phyloP scores from a whole-genome alignment of 2,113 vertebrate species.

The Orthochromis indermauri region DNA sequence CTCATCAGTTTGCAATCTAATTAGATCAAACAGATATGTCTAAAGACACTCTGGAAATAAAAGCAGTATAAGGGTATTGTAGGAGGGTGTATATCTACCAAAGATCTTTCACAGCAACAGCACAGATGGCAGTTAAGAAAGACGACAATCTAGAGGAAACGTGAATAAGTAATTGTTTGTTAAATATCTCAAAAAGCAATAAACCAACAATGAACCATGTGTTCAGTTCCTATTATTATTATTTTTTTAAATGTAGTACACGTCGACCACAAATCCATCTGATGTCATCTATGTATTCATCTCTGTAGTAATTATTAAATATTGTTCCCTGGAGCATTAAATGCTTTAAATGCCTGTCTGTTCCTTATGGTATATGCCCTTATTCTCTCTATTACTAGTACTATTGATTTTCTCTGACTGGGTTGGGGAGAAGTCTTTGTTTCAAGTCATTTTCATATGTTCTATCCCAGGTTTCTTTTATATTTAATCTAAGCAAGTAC shows the following conservation, averaged over 20 bases:
- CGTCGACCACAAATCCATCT: background rate
- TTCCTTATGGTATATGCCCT: background rate
- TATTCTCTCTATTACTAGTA: background rate
- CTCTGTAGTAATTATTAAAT: background rate
- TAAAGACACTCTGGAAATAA: background rate
- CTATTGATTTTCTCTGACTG: background rate
- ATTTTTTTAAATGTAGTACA: background rate
- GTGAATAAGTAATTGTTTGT: background rate
- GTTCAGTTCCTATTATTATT: background rate
- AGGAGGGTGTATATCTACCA: background rate
- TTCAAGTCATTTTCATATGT: background rate
- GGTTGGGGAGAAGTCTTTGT: background rate
- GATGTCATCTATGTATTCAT: background rate
- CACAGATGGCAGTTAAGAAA: background rate
- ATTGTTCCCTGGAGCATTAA: background rate
- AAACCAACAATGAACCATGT: background rate
- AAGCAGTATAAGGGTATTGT: background rate
- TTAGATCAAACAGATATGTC: background rate
- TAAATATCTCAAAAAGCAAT: background rate
- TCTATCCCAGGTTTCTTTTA: background rate
- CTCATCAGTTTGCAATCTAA: conserved; percentile 23
- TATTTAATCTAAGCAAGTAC: background rate
- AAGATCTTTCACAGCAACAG: background rate
- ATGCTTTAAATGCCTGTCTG: background rate
- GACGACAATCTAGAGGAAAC: background rate